A percentile compares a stretch with the other conserved stretches of the same genome.
These are phyloP conservation scores for Euphonia xanthogaster DNA, from an alignment of 2,797 vertebrate genomes.

Conservation along the genomic window DNA sequence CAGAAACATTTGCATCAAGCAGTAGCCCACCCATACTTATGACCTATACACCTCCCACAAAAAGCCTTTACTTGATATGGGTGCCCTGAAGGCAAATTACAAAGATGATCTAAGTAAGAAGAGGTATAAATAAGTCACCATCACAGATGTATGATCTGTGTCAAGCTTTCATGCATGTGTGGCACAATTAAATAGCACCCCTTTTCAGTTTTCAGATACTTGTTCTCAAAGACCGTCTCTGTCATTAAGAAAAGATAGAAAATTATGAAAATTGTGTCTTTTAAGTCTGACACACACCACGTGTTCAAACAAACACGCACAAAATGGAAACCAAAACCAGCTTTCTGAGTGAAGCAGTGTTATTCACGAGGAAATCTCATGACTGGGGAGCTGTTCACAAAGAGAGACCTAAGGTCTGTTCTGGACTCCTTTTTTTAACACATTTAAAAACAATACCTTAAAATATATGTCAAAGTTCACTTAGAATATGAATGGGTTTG, in stretches of 20 bases:
- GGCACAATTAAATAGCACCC: not conserved
- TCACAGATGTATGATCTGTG: not conserved
- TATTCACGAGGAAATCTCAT: not conserved
- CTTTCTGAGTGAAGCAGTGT: not conserved
- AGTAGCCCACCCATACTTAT: not conserved
- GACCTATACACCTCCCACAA: not conserved
- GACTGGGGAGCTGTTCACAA: rapidly evolving
- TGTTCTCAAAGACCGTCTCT: not conserved
- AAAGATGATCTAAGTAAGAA: not conserved
- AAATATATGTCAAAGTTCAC: not conserved
- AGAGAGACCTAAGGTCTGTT: not conserved
- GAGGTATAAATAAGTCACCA: not conserved
- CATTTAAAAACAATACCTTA: not conserved
- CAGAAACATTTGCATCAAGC: not conserved
- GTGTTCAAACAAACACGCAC: not conserved
- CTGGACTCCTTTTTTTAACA: not conserved
- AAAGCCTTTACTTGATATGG: not conserved
- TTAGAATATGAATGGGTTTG: not conserved
- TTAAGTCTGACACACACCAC: not conserved
- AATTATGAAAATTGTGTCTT: not conserved
- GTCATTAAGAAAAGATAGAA: not conserved
- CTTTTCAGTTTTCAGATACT: not conserved
- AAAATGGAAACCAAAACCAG: rapidly evolving
- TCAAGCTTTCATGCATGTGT: not conserved
- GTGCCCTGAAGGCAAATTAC: not conserved